These are phyloP conservation scores for Acronicta aceris DNA, from an alignment of 2,888 invertebrate genomes.

Conservation along the genomic window DNA sequence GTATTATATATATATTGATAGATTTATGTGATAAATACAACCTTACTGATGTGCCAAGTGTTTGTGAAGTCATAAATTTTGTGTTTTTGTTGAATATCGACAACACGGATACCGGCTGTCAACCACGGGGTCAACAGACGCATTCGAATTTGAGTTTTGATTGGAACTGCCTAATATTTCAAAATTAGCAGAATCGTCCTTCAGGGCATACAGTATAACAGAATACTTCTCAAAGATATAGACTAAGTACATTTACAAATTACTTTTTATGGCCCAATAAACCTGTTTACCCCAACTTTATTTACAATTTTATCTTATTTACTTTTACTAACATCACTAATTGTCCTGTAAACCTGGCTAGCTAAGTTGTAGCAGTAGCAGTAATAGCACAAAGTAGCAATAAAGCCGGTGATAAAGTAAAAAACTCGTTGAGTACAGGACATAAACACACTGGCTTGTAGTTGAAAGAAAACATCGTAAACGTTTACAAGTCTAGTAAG, in stretches of 20 bases:
- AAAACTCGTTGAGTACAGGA: conserved; percentile 77
- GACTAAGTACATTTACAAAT: conserved; percentile 34
- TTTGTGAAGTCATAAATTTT: too few species aligned
- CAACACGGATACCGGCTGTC: too few species aligned
- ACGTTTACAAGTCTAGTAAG: conserved; percentile 79
- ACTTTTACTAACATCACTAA: conserved; percentile 54
- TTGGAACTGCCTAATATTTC: too few species aligned
- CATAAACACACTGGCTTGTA: conserved; percentile 78
- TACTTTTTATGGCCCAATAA: conserved; percentile 43
- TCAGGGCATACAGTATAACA: neutral
- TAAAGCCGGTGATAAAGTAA: conserved; percentile 79
- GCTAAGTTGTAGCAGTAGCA: conserved; percentile 59
- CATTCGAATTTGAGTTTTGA: too few species aligned
- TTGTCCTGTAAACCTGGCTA: conserved; percentile 46
- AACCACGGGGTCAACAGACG: too few species aligned
- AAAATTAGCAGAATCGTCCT: too few species aligned
- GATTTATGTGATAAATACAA: too few species aligned
- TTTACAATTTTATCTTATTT: conserved; percentile 57
- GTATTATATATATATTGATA: too few species aligned
- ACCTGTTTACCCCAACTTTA: conserved; percentile 50
- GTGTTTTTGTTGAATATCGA: too few species aligned
- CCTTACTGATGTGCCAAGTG: too few species aligned
- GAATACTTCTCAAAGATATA: conserved; percentile 2
- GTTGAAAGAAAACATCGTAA: conserved; percentile 84
- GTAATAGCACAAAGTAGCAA: conserved; percentile 65